A percentile compares a stretch with the other conserved stretches of the same genome.
These are phyloP conservation scores for Capreolus pygargus DNA, from an alignment of 2,113 vertebrate species.

Conservation along the genomic window DNA sequence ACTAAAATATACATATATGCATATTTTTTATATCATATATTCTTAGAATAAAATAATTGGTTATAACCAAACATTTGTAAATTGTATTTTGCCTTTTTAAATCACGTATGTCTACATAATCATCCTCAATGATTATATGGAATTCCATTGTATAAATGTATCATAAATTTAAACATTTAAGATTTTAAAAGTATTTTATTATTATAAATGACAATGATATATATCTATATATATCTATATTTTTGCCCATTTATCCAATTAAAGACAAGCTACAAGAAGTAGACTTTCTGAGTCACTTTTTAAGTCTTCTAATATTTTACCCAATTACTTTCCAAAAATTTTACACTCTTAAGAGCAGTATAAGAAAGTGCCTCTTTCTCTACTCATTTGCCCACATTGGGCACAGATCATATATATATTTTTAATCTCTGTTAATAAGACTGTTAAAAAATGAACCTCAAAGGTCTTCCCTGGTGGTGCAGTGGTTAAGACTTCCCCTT, in stretches of 20 bases:
- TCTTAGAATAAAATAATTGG: not conserved
- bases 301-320: not conserved
- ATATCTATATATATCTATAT: not conserved
- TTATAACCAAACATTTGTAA: slow-evolving; percentile 14
- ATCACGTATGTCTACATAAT: not conserved
- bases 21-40: not conserved
- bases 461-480: not conserved
- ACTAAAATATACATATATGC: not conserved
- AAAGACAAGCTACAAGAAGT: not conserved
- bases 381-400: not conserved
- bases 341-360: not conserved
- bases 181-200: not conserved
- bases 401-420: not conserved
- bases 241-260: not conserved
- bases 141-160: not conserved
- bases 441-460: not conserved
- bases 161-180: not conserved
- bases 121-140: not conserved
- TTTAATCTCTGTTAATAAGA: not conserved
- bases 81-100: not conserved
- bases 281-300: not conserved
- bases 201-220: not conserved
- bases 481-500: not conserved
- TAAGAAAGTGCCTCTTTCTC: not conserved
- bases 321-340: not conserved